Percentiles rank a stretch among this genome's conserved stretches.
These are phyloP conservation scores for Fissipunctia ypsillon DNA, from an alignment of 2,888 invertebrate genomes.

Conservation along the genomic window DNA sequence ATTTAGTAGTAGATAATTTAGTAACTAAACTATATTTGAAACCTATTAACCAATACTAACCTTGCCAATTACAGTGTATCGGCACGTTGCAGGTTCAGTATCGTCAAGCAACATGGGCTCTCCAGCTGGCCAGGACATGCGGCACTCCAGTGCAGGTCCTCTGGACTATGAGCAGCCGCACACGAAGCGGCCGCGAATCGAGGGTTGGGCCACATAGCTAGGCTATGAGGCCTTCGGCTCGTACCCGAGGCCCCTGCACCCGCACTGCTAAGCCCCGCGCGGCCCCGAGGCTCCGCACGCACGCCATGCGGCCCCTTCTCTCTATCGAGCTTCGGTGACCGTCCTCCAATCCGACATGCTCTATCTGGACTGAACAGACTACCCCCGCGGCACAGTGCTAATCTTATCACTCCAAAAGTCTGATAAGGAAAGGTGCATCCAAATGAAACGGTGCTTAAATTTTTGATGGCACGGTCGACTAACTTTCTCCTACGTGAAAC, in stretches of 20 bases:
- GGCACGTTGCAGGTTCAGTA: slow-evolving; percentile 92
- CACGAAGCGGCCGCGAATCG: slow-evolving; percentile 96
- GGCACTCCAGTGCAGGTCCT: slow-evolving; percentile 83
- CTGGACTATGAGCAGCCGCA: slow-evolving; percentile 91
- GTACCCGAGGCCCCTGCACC: slow-evolving; percentile 88
- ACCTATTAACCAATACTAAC: slow-evolving; percentile 59
- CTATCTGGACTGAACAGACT: slow-evolving; percentile 67
- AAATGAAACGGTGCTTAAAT: slow-evolving; percentile 76
- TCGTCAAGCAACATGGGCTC: slow-evolving; percentile 96
- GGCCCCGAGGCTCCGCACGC: slow-evolving; percentile 56
- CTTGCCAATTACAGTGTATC: slow-evolving; percentile 68
- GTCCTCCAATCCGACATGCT: slow-evolving; percentile 68
- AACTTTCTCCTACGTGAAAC: slow-evolving; percentile 62
- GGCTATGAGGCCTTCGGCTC: slow-evolving; percentile 88
- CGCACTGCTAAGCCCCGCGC: slow-evolving; percentile 86
- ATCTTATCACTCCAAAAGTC: slow-evolving; percentile 73
- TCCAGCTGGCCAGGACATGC: slow-evolving; percentile 91
- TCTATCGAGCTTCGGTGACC: slow-evolving; percentile 78
- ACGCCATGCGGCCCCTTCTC: slow-evolving; percentile 60
- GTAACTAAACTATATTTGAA: slow-evolving; percentile 43
- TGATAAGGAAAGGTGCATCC: slow-evolving; percentile 80
- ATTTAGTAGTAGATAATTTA: slow-evolving; percentile 23
- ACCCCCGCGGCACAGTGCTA: slow-evolving; percentile 71
- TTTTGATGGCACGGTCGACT: slow-evolving; percentile 78
- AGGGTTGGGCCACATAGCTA: slow-evolving; percentile 97